phyloP scores from a whole-genome alignment of 1,140 invertebrate genomes.

The Dysdera silvatica region DNA sequence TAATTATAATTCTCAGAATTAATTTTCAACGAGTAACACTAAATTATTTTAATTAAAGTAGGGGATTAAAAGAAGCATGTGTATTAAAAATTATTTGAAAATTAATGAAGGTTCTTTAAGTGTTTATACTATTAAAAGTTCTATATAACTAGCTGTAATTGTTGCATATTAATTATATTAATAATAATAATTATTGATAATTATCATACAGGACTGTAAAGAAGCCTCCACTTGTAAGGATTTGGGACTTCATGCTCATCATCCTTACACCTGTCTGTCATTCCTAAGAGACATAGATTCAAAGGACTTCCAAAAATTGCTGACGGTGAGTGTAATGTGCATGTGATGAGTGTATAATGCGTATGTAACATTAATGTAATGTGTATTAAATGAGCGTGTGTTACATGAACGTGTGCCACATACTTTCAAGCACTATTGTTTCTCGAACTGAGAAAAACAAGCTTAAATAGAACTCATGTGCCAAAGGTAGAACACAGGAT shows the following conservation, averaged over 20 bases:
- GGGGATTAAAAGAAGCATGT: too few species aligned
- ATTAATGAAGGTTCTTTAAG: too few species aligned
- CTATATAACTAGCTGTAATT: too few species aligned
- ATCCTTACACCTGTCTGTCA: conserved; percentile 89
- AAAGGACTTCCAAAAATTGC: conserved; percentile 66
- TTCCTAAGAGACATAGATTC: conserved; percentile 88
- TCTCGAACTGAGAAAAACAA: neutral
- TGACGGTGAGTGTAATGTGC: conserved; percentile 57
- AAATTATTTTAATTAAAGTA: too few species aligned
- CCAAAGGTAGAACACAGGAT: neutral
- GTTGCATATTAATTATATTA: too few species aligned
- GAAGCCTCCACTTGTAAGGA: conserved; percentile 58
- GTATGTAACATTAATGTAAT: conserved; percentile 8
- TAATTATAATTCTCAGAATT: too few species aligned
- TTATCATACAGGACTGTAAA: conserved; percentile 44
- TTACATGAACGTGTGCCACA: neutral
- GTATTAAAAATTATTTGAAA: too few species aligned
- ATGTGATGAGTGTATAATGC: too few species aligned
- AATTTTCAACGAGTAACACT: too few species aligned
- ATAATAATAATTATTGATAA: neutral
- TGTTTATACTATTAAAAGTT: too few species aligned
- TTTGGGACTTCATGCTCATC: conserved; percentile 84
- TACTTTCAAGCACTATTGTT: neutral
- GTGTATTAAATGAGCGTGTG: neutral
- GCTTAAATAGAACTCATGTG: neutral